Evolutionary conservation across 2,888 invertebrate species (phyloP).

Genomic region (Nymphalis c-album): DNA sequence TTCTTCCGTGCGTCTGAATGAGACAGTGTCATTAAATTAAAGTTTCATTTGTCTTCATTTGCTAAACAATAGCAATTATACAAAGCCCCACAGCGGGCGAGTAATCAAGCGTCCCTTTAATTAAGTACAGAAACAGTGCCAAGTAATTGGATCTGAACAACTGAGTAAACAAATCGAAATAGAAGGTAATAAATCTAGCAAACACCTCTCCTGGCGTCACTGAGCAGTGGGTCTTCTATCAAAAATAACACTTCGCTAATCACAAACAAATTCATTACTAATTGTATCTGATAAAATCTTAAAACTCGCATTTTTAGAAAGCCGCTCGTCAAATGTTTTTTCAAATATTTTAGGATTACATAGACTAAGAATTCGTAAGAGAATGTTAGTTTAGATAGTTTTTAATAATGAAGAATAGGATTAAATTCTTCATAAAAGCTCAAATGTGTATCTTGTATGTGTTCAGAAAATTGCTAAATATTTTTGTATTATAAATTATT

Average conservation of each 20-base stretch:
- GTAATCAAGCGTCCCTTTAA: conserved; percentile 82
- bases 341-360: too few species aligned
- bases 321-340: too few species aligned
- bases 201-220: conserved; percentile 76
- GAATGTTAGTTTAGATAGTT: too few species aligned
- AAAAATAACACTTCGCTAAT: conserved; percentile 52
- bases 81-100: conserved; percentile 80
- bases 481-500: too few species aligned
- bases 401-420: too few species aligned
- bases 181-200: conserved; percentile 79
- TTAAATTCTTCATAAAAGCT: too few species aligned
- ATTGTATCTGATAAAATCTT: conserved; percentile 3
- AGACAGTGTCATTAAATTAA: conserved; percentile 81
- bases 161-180: conserved; percentile 82
- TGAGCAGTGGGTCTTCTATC: conserved; percentile 56
- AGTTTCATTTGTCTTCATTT: conserved; percentile 82
- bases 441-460: too few species aligned
- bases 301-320: too few species aligned
- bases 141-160: conserved; percentile 82
- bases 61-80: conserved; percentile 82
- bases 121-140: conserved; percentile 82
- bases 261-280: conserved; percentile 37
- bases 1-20: conserved; percentile 72
- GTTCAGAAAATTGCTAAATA: too few species aligned
- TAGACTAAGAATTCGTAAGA: too few species aligned